Conservation (phyloP, 2,888 invertebrate genomes). For the Helobdella robusta region DNA sequence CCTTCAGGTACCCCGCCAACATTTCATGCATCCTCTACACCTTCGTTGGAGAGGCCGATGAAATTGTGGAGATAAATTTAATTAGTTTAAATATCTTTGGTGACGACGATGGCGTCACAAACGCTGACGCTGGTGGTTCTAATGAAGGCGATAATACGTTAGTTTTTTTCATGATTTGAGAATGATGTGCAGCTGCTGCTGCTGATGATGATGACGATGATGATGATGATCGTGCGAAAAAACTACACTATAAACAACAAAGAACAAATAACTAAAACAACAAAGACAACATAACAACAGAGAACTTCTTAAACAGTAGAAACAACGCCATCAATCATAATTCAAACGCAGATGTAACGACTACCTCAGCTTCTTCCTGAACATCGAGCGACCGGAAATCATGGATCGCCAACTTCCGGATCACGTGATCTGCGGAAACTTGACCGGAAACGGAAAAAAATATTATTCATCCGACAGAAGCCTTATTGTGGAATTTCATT, state of each 20-base stretch:
- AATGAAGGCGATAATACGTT: background rate
- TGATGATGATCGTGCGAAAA: background rate
- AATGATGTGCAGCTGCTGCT: too few relatives aligned
- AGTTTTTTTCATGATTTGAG: background rate
- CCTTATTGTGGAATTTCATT: conserved; percentile 17
- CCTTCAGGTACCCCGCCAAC: conserved; percentile 64
- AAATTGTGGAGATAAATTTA: conserved; percentile 73
- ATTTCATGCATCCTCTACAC: conserved; percentile 74
- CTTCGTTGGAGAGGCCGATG: conserved; percentile 66
- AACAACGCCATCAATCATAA: background rate
- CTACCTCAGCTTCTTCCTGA: conserved; percentile 43
- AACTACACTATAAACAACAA: too few relatives aligned
- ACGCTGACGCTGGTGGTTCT: too few relatives aligned
- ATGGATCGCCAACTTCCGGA: conserved; percentile 41
- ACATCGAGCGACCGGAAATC: conserved; percentile 45
- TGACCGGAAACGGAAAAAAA: conserved; percentile 29
- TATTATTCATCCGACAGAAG: conserved; percentile 11
- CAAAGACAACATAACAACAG: too few relatives aligned
- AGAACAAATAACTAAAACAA: too few relatives aligned
- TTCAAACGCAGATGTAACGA: conserved; percentile 46
- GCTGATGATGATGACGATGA: too few relatives aligned
- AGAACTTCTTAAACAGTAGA: too few relatives aligned
- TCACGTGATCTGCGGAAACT: conserved; percentile 44
- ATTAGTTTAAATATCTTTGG: conserved; percentile 66
- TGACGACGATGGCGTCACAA: too few relatives aligned